phyloP scores from a whole-genome alignment of 2,888 invertebrate species.

The Alloplasta piceator region DNA sequence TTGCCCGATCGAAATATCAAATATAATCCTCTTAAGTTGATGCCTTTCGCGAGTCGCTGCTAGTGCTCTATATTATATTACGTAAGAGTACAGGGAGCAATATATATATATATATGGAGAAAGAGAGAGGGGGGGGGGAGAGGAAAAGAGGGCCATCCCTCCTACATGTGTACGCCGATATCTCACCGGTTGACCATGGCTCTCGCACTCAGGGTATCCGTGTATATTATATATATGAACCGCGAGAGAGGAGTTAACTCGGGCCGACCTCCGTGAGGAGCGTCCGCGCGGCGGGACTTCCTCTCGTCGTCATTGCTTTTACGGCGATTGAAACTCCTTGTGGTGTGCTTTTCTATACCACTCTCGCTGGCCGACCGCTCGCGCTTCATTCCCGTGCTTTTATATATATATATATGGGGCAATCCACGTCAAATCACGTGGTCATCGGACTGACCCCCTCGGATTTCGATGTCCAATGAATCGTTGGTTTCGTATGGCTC shows the following conservation, averaged over 20 bases:
- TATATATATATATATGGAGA: conserved; percentile 36
- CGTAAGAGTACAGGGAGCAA: conserved; percentile 8
- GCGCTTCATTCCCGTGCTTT: not conserved
- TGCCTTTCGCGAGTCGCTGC: conserved; percentile 65
- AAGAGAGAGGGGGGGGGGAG: not conserved
- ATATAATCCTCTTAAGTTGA: conserved; percentile 82
- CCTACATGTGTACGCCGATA: conserved; percentile 69
- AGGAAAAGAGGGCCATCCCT: conserved; percentile 9
- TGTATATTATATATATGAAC: conserved; percentile 18
- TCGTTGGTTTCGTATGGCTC: too few relatives aligned
- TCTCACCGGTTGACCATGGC: conserved; percentile 79
- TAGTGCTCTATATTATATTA: conserved; percentile 8
- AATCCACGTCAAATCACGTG: too few relatives aligned
- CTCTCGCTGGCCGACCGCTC: conserved; percentile 20
- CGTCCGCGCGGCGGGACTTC: conserved; percentile 59
- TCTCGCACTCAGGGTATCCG: conserved; percentile 34
- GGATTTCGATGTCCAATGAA: too few relatives aligned
- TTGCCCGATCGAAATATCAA: conserved; percentile 82
- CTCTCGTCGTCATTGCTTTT: conserved; percentile 76
- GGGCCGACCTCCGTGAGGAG: conserved; percentile 60
- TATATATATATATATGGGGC: not conserved
- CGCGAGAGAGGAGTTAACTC: conserved; percentile 51
- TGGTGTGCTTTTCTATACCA: conserved; percentile 55
- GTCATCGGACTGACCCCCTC: too few relatives aligned
- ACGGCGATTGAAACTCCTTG: conserved; percentile 80